phyloP scores from a whole-genome alignment of 2,888 invertebrate genomes.

The Sialis lutaria region DNA sequence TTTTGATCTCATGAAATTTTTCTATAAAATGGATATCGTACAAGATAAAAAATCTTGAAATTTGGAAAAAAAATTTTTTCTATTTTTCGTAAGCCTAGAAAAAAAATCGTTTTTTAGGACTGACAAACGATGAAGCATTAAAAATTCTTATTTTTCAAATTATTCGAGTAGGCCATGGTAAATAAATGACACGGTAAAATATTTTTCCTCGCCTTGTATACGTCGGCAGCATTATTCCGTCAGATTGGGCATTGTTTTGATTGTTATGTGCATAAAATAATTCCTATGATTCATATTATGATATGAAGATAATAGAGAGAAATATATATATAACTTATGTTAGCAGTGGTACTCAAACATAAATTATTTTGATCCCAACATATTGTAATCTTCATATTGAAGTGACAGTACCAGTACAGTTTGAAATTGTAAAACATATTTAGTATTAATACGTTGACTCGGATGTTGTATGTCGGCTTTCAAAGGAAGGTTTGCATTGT shows the following conservation, averaged over 20 bases:
- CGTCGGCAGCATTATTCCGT: not conserved
- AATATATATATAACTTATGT: not conserved
- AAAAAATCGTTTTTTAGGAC: too few relatives aligned
- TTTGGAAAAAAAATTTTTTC: too few relatives aligned
- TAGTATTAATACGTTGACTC: not conserved
- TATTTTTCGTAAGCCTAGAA: too few relatives aligned
- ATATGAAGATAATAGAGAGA: not conserved
- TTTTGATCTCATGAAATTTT: too few relatives aligned
- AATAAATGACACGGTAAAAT: too few relatives aligned
- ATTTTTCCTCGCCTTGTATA: too few relatives aligned
- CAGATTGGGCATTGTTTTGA: not conserved
- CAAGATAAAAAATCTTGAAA: too few relatives aligned
- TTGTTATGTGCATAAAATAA: not conserved
- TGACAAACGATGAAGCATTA: too few relatives aligned
- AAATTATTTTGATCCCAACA: not conserved
- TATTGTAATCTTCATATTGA: conserved; percentile 5
- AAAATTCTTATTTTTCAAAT: too few relatives aligned
- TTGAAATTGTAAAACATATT: not conserved
- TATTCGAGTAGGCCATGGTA: too few relatives aligned
- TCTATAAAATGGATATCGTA: too few relatives aligned
- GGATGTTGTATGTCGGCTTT: not conserved
- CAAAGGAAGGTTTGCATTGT: not conserved
- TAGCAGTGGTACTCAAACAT: conserved; percentile 3
- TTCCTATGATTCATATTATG: not conserved
- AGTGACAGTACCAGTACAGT: conserved; percentile 3